Percentiles rank a stretch among this genome's conserved stretches.
These are phyloP conservation scores for Teinopalpus imperialis DNA, from an alignment of 2,888 invertebrate genomes.

Conservation along the genomic window DNA sequence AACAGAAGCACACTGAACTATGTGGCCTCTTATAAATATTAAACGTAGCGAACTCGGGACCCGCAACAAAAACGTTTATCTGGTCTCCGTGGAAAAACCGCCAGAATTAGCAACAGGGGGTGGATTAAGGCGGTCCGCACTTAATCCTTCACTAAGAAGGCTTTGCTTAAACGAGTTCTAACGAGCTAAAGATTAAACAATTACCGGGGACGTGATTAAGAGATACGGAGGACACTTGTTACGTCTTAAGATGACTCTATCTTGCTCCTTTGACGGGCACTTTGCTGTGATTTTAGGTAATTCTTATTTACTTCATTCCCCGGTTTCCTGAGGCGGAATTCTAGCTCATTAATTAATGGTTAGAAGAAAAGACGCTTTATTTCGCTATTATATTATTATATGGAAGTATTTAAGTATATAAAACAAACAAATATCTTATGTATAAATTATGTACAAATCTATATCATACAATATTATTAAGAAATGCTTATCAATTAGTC, in stretches of 20 bases:
- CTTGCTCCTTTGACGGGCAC: slow-evolving; percentile 44
- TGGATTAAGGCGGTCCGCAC: slow-evolving; percentile 79
- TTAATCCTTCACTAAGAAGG: slow-evolving; percentile 82
- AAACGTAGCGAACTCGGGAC: slow-evolving; percentile 60
- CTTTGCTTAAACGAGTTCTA: slow-evolving; percentile 82
- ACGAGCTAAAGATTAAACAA: slow-evolving; percentile 82
- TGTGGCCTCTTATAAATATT: slow-evolving; percentile 76
- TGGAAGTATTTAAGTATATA: too few species aligned
- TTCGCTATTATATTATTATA: neutral
- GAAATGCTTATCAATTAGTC: slow-evolving; percentile 24
- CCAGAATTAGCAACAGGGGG: slow-evolving; percentile 79
- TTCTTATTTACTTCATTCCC: slow-evolving; percentile 33
- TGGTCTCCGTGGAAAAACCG: slow-evolving; percentile 78
- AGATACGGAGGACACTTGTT: slow-evolving; percentile 80
- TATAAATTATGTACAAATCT: too few species aligned
- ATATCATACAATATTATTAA: too few species aligned
- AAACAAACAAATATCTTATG: too few species aligned
- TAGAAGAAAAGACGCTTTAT: slow-evolving; percentile 3
- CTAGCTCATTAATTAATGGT: slow-evolving; percentile 23
- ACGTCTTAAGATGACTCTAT: slow-evolving; percentile 62
- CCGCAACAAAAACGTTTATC: slow-evolving; percentile 79
- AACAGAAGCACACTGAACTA: slow-evolving; percentile 63
- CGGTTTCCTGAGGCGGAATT: slow-evolving; percentile 18
- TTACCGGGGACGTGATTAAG: slow-evolving; percentile 79
- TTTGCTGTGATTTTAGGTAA: slow-evolving; percentile 34